Conservation (phyloP, 2,797 vertebrate genomes). For the Mus caroli region DNA sequence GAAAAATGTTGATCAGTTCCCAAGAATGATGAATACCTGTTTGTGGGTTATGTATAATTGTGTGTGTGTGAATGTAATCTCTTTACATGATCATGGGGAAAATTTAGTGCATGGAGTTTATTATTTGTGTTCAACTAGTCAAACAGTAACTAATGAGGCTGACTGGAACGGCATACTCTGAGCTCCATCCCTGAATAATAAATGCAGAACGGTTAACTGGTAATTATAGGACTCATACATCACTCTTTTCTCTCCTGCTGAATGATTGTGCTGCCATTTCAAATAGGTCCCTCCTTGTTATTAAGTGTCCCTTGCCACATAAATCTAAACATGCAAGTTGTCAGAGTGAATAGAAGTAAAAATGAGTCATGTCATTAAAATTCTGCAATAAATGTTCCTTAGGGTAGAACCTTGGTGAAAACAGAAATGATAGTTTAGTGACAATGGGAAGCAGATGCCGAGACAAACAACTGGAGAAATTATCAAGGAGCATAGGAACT, state of each 20-base stretch:
- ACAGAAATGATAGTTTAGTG: conserved; percentile 57
- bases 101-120: background rate
- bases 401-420: background rate
- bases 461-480: conserved; percentile 6
- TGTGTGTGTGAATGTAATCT: background rate
- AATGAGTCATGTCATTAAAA: conserved; percentile 45
- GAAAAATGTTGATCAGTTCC: conserved; percentile 12
- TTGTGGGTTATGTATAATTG: background rate
- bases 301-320: conserved; percentile 45
- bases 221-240: conserved; percentile 46
- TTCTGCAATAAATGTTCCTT: background rate
- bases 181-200: conserved; percentile 52
- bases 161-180: background rate
- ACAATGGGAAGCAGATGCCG: conserved; percentile 16
- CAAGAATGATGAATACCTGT: background rate
- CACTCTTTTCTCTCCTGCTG: conserved; percentile 34
- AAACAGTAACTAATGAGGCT: background rate
- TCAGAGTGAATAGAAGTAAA: conserved; percentile 55
- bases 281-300: conserved; percentile 52
- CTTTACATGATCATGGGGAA: background rate
- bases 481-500: conserved; percentile 13
- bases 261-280: conserved; percentile 24
- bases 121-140: conserved; percentile 34
- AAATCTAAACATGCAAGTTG: conserved; percentile 51
- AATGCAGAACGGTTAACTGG: conserved; percentile 57